phyloP scores from a whole-genome alignment of 2,113 vertebrate genomes.

The Canis aureus region DNA sequence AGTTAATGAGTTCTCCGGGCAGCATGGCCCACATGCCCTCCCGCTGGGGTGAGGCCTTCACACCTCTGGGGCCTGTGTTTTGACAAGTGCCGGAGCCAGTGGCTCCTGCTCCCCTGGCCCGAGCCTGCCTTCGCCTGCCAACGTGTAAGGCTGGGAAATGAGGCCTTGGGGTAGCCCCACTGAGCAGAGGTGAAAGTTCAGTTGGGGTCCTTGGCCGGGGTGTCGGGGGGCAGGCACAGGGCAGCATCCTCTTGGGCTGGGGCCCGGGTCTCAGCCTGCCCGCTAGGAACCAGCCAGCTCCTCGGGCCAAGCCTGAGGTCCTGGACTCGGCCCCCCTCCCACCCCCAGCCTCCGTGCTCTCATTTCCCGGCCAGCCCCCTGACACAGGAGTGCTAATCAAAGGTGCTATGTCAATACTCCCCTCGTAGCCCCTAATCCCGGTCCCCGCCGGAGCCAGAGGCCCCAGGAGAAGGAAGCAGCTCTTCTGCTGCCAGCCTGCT shows the following conservation, averaged over 20 bases:
- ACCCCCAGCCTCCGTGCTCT: not conserved
- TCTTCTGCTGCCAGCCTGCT: not conserved
- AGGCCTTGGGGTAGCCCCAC: constrained; percentile 48
- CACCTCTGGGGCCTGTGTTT: constrained; percentile 87
- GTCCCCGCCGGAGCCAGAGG: constrained; percentile 41
- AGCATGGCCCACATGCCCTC: constrained; percentile 65
- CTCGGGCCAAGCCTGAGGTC: not conserved
- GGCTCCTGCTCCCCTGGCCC: constrained; percentile 57
- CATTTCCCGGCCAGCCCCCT: not conserved
- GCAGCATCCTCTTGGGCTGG: not conserved
- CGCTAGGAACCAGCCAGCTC: rapidly evolving
- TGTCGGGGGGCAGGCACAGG: not conserved
- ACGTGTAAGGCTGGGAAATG: constrained; percentile 83
- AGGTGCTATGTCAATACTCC: constrained; percentile 61
- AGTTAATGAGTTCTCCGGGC: constrained; percentile 82
- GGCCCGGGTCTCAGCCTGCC: not conserved
- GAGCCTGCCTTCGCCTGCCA: constrained; percentile 28
- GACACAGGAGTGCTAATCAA: constrained; percentile 68
- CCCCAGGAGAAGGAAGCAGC: constrained; percentile 68
- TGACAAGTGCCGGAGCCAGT: constrained; percentile 84
- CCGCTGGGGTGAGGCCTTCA: constrained; percentile 85
- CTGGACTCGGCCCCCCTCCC: not conserved
- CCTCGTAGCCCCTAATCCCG: constrained; percentile 39
- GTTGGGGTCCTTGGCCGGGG: not conserved
- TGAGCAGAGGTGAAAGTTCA: constrained; percentile 62